A percentile compares a stretch with the other conserved stretches of the same genome.
Conservation (phyloP, 2,888 invertebrate species). For the Amphipoea lucens region DNA sequence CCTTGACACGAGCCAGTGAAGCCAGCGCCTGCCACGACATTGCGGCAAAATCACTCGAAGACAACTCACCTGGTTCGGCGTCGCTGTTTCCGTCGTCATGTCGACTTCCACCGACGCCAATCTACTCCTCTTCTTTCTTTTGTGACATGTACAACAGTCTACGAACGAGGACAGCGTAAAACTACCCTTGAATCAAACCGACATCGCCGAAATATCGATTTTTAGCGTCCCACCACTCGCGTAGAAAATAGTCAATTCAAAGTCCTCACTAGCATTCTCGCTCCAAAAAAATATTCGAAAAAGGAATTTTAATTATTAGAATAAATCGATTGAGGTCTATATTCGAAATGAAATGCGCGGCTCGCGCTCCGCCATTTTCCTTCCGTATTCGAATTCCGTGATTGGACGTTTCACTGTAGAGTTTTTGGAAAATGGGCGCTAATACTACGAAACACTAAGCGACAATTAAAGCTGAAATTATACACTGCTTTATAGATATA, state of each 20-base stretch:
- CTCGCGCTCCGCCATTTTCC: conserved; percentile 84
- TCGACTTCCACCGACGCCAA: conserved; percentile 81
- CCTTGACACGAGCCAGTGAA: conserved; percentile 75
- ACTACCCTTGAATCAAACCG: conserved; percentile 68
- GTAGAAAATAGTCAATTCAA: conserved; percentile 63
- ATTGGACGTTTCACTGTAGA: conserved; percentile 69
- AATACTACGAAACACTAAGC: conserved; percentile 78
- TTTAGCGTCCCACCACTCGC: conserved; percentile 77
- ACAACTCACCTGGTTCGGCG: conserved; percentile 87
- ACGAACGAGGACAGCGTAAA: conserved; percentile 80
- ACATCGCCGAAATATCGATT: conserved; percentile 82
- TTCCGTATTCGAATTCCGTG: conserved; percentile 73
- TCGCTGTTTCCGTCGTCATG: conserved; percentile 89
- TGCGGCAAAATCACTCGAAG: conserved; percentile 73
- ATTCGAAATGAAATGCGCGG: conserved; percentile 74
- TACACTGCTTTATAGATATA: conserved; percentile 58
- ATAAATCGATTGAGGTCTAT: conserved; percentile 69
- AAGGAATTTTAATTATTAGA: conserved; percentile 46
- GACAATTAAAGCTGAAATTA: conserved; percentile 70
- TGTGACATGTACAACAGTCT: conserved; percentile 87
- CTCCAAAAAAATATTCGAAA: conserved; percentile 57
- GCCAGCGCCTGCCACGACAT: conserved; percentile 70
- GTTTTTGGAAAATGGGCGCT: conserved; percentile 59
- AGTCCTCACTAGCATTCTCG: conserved; percentile 79
- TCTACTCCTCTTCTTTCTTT: conserved; percentile 83